Evolutionary conservation across 1,140 invertebrate genomes (phyloP).

Genomic region (Aporrectodea caliginosa): DNA sequence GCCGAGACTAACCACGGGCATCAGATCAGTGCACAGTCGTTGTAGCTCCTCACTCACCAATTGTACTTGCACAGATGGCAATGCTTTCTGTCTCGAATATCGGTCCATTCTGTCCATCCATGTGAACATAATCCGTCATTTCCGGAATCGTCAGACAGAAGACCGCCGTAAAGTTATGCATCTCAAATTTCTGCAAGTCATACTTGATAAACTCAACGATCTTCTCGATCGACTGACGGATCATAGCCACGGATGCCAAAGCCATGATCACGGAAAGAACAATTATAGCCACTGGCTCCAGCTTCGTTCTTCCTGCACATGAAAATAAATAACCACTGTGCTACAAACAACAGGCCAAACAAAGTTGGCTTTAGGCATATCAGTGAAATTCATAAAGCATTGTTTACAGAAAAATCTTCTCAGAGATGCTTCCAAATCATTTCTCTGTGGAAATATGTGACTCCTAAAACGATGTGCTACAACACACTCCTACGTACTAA

Average conservation of each 20-base stretch:
- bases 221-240: slow-evolving; percentile 23
- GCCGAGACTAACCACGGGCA: no score
- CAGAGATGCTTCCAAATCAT: no score
- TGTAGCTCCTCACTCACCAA: no score
- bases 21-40: no score
- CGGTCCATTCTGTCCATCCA: slow-evolving; percentile 12
- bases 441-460: no score
- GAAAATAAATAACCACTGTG: not conserved
- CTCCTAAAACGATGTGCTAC: no score
- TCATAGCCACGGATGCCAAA: slow-evolving; percentile 55
- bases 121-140: not conserved
- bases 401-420: no score
- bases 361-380: no score
- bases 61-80: slow-evolving; percentile 21
- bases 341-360: no score
- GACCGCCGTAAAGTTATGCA: slow-evolving; percentile 8
- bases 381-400: no score
- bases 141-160: slow-evolving; percentile 1
- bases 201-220: slow-evolving; percentile 19
- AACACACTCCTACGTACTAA: no score
- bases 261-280: slow-evolving; percentile 57
- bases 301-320: slow-evolving; percentile 49
- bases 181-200: slow-evolving; percentile 5
- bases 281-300: slow-evolving; percentile 57
- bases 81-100: slow-evolving; percentile 17